Percentiles rank a stretch among this genome's conserved stretches.
Evolutionary conservation across 2,113 vertebrate species (phyloP).

Genomic region (Pogona vitticeps): DNA sequence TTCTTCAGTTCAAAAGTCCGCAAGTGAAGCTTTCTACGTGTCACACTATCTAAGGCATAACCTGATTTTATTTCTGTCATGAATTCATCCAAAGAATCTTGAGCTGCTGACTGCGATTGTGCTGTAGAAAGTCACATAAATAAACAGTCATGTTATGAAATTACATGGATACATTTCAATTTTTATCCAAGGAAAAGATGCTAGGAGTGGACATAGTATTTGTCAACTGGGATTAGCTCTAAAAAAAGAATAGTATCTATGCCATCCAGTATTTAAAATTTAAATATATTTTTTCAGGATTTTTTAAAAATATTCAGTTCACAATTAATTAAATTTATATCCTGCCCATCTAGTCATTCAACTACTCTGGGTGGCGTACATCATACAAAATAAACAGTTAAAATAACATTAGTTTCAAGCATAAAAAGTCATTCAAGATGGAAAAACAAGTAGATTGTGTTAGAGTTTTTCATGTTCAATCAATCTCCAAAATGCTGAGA

Average conservation of each 20-base stretch:
- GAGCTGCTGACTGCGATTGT: constrained; percentile 76
- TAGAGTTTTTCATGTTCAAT: no score
- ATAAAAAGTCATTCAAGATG: no score
- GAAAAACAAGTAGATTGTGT: no score
- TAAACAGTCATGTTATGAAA: background rate
- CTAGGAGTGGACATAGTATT: background rate
- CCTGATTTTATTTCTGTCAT: constrained; percentile 90
- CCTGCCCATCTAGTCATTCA: no score
- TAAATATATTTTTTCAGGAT: background rate
- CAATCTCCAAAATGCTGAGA: no score
- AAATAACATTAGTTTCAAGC: no score
- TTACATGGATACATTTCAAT: background rate
- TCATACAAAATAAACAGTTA: no score
- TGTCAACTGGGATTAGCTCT: background rate
- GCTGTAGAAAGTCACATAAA: constrained; percentile 63
- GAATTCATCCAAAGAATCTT: constrained; percentile 94
- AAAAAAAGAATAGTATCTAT: no score
- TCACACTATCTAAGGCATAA: constrained; percentile 83
- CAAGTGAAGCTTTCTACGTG: constrained; percentile 91
- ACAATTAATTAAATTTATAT: no score
- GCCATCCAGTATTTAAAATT: no score
- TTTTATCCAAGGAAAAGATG: background rate
- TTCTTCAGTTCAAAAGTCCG: constrained; percentile 86
- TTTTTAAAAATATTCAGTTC: no score
- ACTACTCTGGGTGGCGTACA: no score